Conservation (phyloP, 2,797 vertebrate genomes). For the Syngnathus acus region DNA sequence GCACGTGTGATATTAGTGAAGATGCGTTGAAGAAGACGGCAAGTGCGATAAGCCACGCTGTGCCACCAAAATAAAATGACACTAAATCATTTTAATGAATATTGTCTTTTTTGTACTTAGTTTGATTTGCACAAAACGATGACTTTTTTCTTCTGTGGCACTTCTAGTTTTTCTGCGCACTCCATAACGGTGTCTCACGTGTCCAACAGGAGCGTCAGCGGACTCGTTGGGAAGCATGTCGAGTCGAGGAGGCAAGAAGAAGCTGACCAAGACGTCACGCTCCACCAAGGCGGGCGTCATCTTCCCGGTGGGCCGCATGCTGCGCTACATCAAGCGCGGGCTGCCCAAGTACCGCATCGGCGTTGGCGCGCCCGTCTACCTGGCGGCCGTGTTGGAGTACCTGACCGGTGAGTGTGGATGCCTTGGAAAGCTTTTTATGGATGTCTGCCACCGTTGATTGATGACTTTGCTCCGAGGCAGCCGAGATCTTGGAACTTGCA, state of each 20-base stretch:
- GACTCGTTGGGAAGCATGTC: conserved; percentile 74
- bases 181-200: too few relatives aligned
- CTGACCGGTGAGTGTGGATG: conserved; percentile 77
- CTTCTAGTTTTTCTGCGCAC: background rate
- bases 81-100: background rate
- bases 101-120: too few relatives aligned
- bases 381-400: conserved; percentile 95
- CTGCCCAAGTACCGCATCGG: conserved; percentile 95
- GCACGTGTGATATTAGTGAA: background rate
- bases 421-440: background rate
- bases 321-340: conserved; percentile 92
- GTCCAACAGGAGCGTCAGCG: background rate
- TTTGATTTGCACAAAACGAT: too few relatives aligned
- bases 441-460: too few relatives aligned
- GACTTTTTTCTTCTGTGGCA: background rate
- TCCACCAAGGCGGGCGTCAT: conserved; percentile 95
- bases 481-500: conserved; percentile 96
- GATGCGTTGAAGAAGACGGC: background rate
- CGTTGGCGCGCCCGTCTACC: conserved; percentile 92
- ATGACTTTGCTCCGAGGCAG: conserved; percentile 46
- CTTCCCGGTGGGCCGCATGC: conserved; percentile 96
- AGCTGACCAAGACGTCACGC: conserved; percentile 91
- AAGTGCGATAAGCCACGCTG: too few relatives aligned
- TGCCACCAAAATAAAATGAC: background rate
- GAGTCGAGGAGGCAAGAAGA: conserved; percentile 96